Evolutionary conservation across 2,797 vertebrate genomes (phyloP).

Genomic region (Philypnodon macrostomus): DNA sequence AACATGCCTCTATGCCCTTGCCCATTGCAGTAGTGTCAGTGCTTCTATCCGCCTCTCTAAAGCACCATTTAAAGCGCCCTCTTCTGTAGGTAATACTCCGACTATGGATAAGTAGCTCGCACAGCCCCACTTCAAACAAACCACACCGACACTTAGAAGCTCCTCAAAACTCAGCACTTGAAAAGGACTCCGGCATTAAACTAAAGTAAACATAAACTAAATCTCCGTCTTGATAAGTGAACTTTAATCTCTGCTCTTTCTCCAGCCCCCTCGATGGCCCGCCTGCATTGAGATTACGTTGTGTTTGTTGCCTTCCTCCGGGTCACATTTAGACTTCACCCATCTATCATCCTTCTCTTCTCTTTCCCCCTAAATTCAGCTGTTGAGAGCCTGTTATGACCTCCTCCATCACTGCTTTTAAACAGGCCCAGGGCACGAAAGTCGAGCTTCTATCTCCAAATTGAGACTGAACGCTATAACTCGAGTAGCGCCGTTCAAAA

Average conservation of each 20-base stretch:
- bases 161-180: constrained; percentile 5
- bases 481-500: constrained; percentile 41
- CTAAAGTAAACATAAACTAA: constrained; percentile 25
- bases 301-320: constrained; percentile 32
- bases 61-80: constrained; percentile 6
- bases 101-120: constrained; percentile 14
- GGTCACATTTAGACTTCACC: constrained; percentile 46
- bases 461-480: constrained; percentile 42
- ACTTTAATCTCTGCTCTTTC: constrained; percentile 31
- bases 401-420: constrained; percentile 49
- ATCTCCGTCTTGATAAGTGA: constrained; percentile 28
- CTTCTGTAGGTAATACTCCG: constrained; percentile 14
- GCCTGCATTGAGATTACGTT: constrained; percentile 32
- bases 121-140: constrained; percentile 9
- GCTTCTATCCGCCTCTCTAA: constrained; percentile 3
- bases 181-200: constrained; percentile 10
- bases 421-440: constrained; percentile 46
- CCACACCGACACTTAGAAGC: constrained; percentile 7
- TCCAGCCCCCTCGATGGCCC: constrained; percentile 22
- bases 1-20: background rate
- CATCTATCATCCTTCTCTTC: constrained; percentile 41
- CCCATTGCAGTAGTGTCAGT: background rate
- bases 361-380: constrained; percentile 37
- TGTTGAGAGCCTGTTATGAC: constrained; percentile 36
- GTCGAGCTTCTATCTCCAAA: constrained; percentile 46